Percentiles rank a stretch among this genome's conserved stretches.
Conservation (phyloP, 2,797 vertebrate genomes). For the Psittacula echo region DNA sequence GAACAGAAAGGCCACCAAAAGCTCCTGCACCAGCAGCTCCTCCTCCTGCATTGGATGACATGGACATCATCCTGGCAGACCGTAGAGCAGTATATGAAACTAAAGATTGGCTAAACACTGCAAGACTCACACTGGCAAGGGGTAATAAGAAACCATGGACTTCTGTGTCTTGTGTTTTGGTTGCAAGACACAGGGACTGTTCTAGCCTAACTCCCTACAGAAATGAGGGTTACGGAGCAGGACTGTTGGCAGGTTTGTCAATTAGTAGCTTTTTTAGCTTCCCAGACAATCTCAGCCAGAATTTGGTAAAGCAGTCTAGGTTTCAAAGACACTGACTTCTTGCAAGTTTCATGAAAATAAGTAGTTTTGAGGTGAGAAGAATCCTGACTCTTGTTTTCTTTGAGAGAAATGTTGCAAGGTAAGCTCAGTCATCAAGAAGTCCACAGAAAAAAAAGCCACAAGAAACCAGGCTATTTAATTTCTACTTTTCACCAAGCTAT, state of each 20-base stretch:
- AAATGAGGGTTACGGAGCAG: not conserved
- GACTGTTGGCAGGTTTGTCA: not conserved
- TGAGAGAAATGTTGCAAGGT: not conserved
- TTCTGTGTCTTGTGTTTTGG: not conserved
- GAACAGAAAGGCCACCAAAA: not conserved
- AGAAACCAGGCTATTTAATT: not conserved
- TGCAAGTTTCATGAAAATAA: not conserved
- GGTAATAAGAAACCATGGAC: not conserved
- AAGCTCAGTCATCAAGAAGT: not conserved
- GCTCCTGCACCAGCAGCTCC: not conserved
- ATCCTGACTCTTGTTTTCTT: not conserved
- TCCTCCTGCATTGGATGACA: not conserved
- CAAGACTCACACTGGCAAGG: not conserved
- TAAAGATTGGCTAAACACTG: not conserved
- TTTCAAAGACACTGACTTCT: not conserved
- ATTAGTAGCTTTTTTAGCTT: not conserved
- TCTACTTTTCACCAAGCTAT: not conserved
- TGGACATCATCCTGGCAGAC: too few relatives aligned
- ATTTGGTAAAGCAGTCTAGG: not conserved
- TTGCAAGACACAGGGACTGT: not conserved
- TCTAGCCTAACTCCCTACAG: not conserved
- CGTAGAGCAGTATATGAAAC: not conserved
- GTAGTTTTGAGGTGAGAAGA: not conserved
- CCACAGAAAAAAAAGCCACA: not conserved
- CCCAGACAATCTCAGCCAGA: not conserved